phyloP scores from a whole-genome alignment of 30 jellyfish, hydroid and myxozoan species.

The Phacellophora camtschatica region DNA sequence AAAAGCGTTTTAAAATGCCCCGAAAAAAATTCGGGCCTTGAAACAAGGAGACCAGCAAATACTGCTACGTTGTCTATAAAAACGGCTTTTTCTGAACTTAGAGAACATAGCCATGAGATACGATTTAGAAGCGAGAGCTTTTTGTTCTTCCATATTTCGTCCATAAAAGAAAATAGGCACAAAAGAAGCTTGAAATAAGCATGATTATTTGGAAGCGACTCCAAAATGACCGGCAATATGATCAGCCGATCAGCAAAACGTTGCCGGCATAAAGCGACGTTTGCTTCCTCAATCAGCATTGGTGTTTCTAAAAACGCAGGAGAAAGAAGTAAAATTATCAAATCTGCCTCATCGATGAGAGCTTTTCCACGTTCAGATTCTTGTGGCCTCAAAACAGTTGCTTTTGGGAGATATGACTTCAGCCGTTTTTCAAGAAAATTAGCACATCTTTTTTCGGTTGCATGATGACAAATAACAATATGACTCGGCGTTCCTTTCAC shows the following conservation, averaged over 20 bases:
- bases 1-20: constrained; percentile 39
- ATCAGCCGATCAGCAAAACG: constrained; percentile 38
- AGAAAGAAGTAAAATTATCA: constrained; percentile 28
- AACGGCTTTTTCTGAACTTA: not conserved
- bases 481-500: not conserved
- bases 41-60: constrained; percentile 38
- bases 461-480: constrained; percentile 30
- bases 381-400: constrained; percentile 17
- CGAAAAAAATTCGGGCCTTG: not conserved
- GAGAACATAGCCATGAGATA: constrained; percentile 21
- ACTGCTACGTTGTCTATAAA: constrained; percentile 42
- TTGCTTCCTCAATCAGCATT: constrained; percentile 46
- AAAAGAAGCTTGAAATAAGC: constrained; percentile 28
- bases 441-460: not conserved
- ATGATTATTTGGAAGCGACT: constrained; percentile 14
- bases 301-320: constrained; percentile 39
- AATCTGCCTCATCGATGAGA: constrained; percentile 45
- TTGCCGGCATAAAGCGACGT: constrained; percentile 53
- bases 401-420: not conserved
- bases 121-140: not conserved
- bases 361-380: constrained; percentile 27
- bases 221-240: constrained; percentile 18
- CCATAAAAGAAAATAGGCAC: constrained; percentile 20
- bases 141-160: constrained; percentile 27
- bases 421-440: constrained; percentile 22